Base-by-base conservation (phyloP, 1,140 invertebrate genomes). In the Euglossa dilemma region DNA sequence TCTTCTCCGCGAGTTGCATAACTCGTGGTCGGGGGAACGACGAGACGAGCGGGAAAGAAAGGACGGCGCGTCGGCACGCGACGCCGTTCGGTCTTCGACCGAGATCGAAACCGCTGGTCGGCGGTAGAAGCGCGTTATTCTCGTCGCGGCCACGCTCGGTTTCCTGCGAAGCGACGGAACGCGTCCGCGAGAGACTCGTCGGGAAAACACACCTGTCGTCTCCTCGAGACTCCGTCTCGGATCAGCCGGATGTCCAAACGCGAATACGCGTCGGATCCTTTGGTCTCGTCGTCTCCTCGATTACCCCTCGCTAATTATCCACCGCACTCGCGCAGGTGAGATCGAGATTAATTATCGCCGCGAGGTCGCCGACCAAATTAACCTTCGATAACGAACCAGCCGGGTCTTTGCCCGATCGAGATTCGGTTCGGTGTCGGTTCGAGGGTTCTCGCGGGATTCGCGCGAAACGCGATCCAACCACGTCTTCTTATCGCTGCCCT, bases 1-100 rank as follows among this genome's bases (percentile, higher is more conserved):
- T 90, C 88, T 84, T 77, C 87, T 79, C 89, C 82, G 88, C 76
- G 83, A 80, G 81, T 93, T 92, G 90, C 92, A 89, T 92, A 92
- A 93, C 92, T 71, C 66, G 90, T 81, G 90, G n/a, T n/a, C n/a
- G n/a, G 89, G 81, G 75, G 84, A 90, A 90, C 83, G 80, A 83
- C 63, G 73, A 61, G 78, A 79, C 71, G 63, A 47, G 67, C 25
- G 69, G 23, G 61, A 45, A 61, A 63, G 56, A 73, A 67, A 77
- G 28, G 63, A 25, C 45, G 45, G 36, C 59, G 78, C 73, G 80
- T 69, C 86, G 89, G 78, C 85, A 86, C 88, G 86, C 86, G 89
- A 90, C 89, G 36, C 18, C 18, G 7, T 18, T 63, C 25, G 16
- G 36, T 36, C 36, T 36, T 36, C 36, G 36, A 36, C 36, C 36